Evolutionary conservation across 2,797 vertebrate genomes (phyloP), one percentile per base, ranked within the genome.

Genomic region (Anguilla pacifica): DNA sequence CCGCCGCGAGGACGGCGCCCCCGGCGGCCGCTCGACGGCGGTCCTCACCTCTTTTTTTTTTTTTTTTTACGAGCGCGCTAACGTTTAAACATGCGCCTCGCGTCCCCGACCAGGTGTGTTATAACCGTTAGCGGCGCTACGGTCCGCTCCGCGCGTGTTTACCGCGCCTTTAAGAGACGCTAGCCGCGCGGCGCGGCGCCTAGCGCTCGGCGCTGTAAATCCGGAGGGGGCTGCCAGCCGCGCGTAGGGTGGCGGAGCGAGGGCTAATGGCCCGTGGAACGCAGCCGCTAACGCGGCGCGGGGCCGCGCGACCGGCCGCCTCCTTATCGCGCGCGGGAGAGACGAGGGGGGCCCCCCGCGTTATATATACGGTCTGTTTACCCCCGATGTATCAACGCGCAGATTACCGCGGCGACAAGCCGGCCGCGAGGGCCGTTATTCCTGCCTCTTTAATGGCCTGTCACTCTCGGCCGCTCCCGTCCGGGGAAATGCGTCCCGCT

Each of bases 361-460:
- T 46, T n/a, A n/a, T 81, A 49, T 81, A 49, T 81, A 81, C 25
- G 77, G 77, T 81, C 77, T 81, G 39, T 46, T 81, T 81, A 81
- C 43, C 13, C 22, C 77, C 15, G 35, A 81, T 49, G 43, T 46
- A 81, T 81, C 39, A 81, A 81, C 19, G 39, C 51, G 77, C 39
- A 81, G 77, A 81, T 81, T 81, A 81, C 43, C 22, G 43, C 1
- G 19, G 19, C 22, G 77, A 81, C 43, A 81, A 81, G 19, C 72
- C 72, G 6, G 72, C 72, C 72, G 43, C 43, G 4, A 77, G 72
- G 72, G 15, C 72, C 43, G 72, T 43, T 39, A 77, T 22, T 77
- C 35, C 72, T 19, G 28, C 31, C 17, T 77, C 10, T 72, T 72
- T 77, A 77, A 77, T 77, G 72, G 72, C 72, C 72, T 77, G 72